Base-by-base conservation (phyloP, 2,797 vertebrate species). In the Crax fasciolata region DNA sequence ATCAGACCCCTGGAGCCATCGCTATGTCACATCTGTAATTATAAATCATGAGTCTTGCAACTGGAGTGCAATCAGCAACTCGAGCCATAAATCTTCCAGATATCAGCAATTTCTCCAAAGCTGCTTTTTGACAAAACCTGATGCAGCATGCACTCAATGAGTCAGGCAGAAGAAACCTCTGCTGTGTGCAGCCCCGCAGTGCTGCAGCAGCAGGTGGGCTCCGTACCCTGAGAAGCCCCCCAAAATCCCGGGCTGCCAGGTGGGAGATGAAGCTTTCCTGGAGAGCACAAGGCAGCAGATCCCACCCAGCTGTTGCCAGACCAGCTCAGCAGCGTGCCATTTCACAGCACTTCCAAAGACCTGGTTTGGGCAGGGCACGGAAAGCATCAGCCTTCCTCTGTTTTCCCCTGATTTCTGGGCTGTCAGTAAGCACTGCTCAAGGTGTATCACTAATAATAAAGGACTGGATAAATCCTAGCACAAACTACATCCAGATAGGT, bases 1-100 rank as follows among this genome's bases (percentile, higher is more conserved):
- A n/a, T 41, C 90, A 87, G 65, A 55, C 10, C 88, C 82, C 90
- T 28, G 44, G 61, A 87, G 88, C 59, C 77, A 86, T 21, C 55
- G 48, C 3, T 1, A 30, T 21, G 66, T 66, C 90, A 65, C 58
- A 62, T 4, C 27, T 51, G 62, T 19, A 82, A 86, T 66, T 21
- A 90, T 43, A 87, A 71, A 79, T 24, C 74, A 48, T 4, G 63
- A 83, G 27, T 24, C 89, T 68, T 65, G 52, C 46, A 55, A 23
- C 48, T 14, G 38, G 35, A 63, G 55, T 20, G 6, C 65, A n/a
- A 71, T 35, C 80, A 92, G 86, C 67, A 59, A 44, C 30, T 23
- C 44, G 18, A 41, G 30, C 44, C 65, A 24, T 2, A 43, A 79
- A 85, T 30, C 81, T 71, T 61, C 68, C 83, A 43, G 61, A 54